These are phyloP conservation scores for Callipepla squamata DNA, from an alignment of 2,113 vertebrate species.

Conservation along the genomic window DNA sequence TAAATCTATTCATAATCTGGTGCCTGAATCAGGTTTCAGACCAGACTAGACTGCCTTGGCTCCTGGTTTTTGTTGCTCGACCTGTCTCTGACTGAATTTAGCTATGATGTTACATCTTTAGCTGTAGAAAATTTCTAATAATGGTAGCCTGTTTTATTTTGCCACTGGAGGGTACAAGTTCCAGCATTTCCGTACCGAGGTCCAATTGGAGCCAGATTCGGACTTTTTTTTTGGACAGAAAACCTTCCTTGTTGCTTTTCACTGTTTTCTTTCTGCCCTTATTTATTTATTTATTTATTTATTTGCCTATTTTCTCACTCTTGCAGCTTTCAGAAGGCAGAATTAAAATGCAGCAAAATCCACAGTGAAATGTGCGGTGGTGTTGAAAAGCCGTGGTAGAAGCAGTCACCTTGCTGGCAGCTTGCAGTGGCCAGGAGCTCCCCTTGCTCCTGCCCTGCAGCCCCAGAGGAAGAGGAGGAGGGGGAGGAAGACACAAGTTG, in stretches of 20 bases:
- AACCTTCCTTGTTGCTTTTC: constrained; percentile 61
- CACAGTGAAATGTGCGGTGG: not conserved
- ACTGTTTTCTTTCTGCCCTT: constrained; percentile 35
- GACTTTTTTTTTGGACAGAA: constrained; percentile 64
- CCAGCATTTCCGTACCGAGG: constrained; percentile 70
- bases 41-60: constrained; percentile 82
- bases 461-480: not conserved
- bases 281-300: not conserved
- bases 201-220: constrained; percentile 57
- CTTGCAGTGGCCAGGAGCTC: not conserved
- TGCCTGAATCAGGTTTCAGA: constrained; percentile 87
- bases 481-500: not conserved
- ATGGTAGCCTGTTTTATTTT: constrained; percentile 80
- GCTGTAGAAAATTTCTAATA: constrained; percentile 79
- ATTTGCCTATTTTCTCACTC: constrained; percentile 38
- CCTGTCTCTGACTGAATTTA: constrained; percentile 83
- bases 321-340: constrained; percentile 45
- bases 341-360: constrained; percentile 43
- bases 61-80: constrained; percentile 86
- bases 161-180: constrained; percentile 70
- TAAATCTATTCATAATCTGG: constrained; percentile 87
- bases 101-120: constrained; percentile 83
- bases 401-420: not conserved
- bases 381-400: not conserved
- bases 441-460: not conserved